Conservation (phyloP, 1,140 invertebrate genomes). For the Oreohelix idahoensis region DNA sequence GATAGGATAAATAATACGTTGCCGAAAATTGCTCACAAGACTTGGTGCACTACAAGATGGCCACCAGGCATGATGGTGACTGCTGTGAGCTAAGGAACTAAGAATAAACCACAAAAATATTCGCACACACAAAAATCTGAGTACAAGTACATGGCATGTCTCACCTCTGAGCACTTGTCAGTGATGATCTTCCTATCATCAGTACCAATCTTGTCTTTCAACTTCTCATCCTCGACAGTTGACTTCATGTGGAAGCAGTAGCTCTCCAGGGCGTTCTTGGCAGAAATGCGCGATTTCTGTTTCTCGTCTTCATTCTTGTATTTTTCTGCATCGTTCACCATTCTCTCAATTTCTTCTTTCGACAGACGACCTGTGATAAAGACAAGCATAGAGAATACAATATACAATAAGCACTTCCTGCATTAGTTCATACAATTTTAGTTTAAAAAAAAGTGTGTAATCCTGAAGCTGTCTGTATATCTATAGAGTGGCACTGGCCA, state of each 20-base stretch:
- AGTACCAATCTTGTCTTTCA: conserved; percentile 82
- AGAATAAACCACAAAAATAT: too few relatives aligned
- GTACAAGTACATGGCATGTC: neutral
- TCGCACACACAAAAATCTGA: neutral
- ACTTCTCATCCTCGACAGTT: conserved; percentile 82
- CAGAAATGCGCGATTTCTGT: conserved; percentile 85
- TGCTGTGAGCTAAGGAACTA: too few relatives aligned
- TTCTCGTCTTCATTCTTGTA: conserved; percentile 91
- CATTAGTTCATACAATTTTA: too few relatives aligned
- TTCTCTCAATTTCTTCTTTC: conserved; percentile 97
- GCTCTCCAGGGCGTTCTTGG: conserved; percentile 92
- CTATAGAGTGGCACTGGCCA: too few relatives aligned
- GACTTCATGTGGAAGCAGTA: conserved; percentile 97
- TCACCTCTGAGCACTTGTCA: conserved; percentile 92
- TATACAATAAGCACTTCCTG: too few relatives aligned
- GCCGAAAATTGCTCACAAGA: too few relatives aligned
- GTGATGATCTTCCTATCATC: conserved; percentile 88
- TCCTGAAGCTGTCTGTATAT: too few relatives aligned
- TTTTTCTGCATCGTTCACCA: conserved; percentile 98
- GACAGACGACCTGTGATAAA: conserved; percentile 80
- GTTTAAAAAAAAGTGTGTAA: too few relatives aligned
- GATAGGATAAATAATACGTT: too few relatives aligned
- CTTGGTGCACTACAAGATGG: too few relatives aligned
- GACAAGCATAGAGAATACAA: too few relatives aligned
- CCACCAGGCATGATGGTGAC: too few relatives aligned